A percentile compares a stretch with the other conserved stretches of the same genome.
Conservation (phyloP, 2,888 invertebrate genomes). For the Ligdia adustata region DNA sequence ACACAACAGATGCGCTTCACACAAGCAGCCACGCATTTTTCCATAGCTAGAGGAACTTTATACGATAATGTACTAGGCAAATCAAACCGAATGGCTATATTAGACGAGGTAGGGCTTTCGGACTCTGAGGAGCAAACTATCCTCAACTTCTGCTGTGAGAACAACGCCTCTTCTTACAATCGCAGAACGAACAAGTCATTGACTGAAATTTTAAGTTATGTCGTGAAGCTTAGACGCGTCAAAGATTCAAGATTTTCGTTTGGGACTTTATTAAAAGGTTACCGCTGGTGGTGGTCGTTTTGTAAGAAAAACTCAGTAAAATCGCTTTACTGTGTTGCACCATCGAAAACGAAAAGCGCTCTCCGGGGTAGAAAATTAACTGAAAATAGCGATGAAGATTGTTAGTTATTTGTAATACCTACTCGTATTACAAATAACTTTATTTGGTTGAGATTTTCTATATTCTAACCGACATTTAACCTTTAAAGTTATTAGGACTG, state of each 20-base stretch:
- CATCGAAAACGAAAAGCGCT: constrained; percentile 42
- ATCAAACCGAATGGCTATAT: constrained; percentile 89
- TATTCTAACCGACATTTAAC: too few relatives aligned
- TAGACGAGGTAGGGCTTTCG: constrained; percentile 87
- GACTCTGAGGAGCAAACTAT: constrained; percentile 86
- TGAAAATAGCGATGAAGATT: constrained; percentile 36
- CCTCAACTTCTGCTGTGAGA: constrained; percentile 89
- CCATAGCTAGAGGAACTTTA: constrained; percentile 90
- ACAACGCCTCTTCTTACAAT: constrained; percentile 88
- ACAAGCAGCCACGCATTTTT: constrained; percentile 88
- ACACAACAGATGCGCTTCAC: constrained; percentile 91
- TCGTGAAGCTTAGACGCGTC: constrained; percentile 84
- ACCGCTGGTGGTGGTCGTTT: constrained; percentile 93
- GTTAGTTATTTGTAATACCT: too few relatives aligned
- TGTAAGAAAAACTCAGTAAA: constrained; percentile 91
- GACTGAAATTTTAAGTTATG: constrained; percentile 85
- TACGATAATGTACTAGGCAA: constrained; percentile 92
- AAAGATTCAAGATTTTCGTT: constrained; percentile 87
- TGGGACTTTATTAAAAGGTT: constrained; percentile 86
- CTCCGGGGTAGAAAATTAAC: constrained; percentile 44
- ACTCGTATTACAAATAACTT: too few relatives aligned
- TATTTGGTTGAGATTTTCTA: too few relatives aligned
- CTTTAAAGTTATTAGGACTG: too few relatives aligned
- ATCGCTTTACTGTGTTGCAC: constrained; percentile 72
- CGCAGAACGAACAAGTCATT: constrained; percentile 88